Percentiles rank a stretch among this genome's conserved stretches.
phyloP scores from a whole-genome alignment of 1,140 invertebrate genomes.

The Bicyclus anynana region DNA sequence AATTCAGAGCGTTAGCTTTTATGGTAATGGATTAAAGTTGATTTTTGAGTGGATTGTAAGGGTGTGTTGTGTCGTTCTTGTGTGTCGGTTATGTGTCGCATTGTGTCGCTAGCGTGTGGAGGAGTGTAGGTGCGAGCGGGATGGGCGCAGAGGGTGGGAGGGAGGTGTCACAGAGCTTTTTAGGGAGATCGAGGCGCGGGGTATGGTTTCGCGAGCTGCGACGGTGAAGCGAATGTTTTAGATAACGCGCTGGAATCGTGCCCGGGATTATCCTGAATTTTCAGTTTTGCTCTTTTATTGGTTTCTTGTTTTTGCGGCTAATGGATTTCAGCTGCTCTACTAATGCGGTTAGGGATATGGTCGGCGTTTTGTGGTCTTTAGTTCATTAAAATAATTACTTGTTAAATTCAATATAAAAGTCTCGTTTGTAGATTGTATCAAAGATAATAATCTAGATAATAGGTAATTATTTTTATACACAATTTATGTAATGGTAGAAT shows the following conservation, averaged over 20 bases:
- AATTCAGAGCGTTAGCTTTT: constrained; percentile 58
- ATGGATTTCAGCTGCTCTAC: too few relatives aligned
- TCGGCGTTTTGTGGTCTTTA: too few relatives aligned
- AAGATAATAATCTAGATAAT: too few relatives aligned
- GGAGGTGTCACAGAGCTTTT: constrained; percentile 63
- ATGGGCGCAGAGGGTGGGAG: constrained; percentile 45
- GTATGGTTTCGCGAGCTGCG: constrained; percentile 37
- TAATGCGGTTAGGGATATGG: too few relatives aligned
- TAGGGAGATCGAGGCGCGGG: constrained; percentile 44
- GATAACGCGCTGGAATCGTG: constrained; percentile 9
- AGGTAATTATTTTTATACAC: too few relatives aligned
- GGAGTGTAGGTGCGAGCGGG: constrained; percentile 53
- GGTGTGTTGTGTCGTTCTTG: constrained; percentile 45
- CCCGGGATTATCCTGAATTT: constrained; percentile 4
- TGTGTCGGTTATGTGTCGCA: constrained; percentile 49
- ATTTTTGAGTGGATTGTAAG: constrained; percentile 32
- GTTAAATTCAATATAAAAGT: too few relatives aligned
- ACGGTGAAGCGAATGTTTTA: constrained; percentile 22
- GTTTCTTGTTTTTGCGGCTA: not conserved
- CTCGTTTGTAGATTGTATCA: too few relatives aligned
- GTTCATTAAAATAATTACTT: too few relatives aligned
- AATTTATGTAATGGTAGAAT: too few relatives aligned
- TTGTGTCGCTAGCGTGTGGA: constrained; percentile 54
- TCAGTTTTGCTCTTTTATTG: constrained; percentile 6
- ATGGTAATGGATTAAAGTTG: constrained; percentile 36